Base-by-base conservation (phyloP, 2,797 vertebrate species). In the Pseudomugil gertrudae region DNA sequence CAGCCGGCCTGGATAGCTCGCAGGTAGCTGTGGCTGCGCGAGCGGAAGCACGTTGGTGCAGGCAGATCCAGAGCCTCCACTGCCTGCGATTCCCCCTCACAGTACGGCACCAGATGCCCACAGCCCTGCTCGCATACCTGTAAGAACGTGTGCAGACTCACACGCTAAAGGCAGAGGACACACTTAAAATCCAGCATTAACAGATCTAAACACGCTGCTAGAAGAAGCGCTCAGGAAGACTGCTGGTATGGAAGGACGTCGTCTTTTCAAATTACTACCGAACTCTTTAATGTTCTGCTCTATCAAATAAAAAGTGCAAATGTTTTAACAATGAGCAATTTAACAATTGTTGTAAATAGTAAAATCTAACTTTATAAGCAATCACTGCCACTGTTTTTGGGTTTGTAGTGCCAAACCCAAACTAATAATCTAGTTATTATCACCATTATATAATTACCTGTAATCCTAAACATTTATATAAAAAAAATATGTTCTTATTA, bases 1-100 rank as follows among this genome's bases (percentile, higher is more conserved):
- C 97, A 99, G 92, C 98, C 98, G 0, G 97, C 97, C 91, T 99
- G 98, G 91, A 99, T 99, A 85, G 98, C 98, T 26, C 97, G 95
- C 90, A 99, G 93, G 94, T 99, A 99, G 92, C 97, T 99, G 93
- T 98, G 97, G 91, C 97, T 98, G 80, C 98, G 96, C 2, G 98
- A 99, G 67, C 98, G 96, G 91, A 99, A 99, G 89, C 96, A 99
- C 78, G 94, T 95, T 66, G 98, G 95, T 21, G 96, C 93, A 9
- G 96, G 96, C 83, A 99, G 92, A 84, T 99, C 97, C 84, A 98
- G 91, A 15, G 95, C 94, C 91, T 98, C 96, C 1, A 95, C 94
- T 0, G 95, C 90, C 14, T 95, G 91, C 0, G 95, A 95, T 77
- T 96, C 96, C 0, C 90, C 91, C 81, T 97, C 95, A 2, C 94